These are phyloP conservation scores for Gymnogyps californianus DNA, from an alignment of 2,113 vertebrate species.

Conservation along the genomic window DNA sequence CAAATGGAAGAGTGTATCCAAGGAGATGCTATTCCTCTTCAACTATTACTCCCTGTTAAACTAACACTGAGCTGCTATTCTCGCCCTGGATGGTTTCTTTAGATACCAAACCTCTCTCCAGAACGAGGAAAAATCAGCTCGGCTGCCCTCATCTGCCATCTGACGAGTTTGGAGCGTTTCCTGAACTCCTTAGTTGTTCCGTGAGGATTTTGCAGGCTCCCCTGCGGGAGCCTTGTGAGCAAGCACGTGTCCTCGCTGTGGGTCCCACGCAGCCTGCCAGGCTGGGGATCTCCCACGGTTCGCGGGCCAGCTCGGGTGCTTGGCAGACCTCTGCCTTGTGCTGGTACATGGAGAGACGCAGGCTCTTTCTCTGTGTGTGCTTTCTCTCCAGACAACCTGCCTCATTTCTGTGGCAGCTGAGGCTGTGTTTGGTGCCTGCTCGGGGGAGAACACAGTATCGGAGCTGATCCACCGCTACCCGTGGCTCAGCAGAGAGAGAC, in stretches of 20 bases:
- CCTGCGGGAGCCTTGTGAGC: not conserved
- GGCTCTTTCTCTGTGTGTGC: not conserved
- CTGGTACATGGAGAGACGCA: fast-evolving
- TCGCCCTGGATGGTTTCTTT: not conserved
- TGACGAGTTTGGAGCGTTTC: not conserved
- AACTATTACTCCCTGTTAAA: not conserved
- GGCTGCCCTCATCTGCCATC: not conserved
- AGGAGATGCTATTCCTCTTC: not conserved
- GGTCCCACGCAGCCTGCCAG: not conserved
- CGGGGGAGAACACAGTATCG: fast-evolving
- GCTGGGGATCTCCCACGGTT: not conserved
- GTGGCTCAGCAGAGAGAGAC: not conserved
- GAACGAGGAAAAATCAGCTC: not conserved
- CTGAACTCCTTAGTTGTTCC: not conserved
- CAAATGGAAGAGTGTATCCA: not conserved
- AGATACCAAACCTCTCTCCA: not conserved
- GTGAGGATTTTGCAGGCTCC: not conserved
- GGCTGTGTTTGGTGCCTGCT: not conserved
- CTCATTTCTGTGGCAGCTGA: not conserved
- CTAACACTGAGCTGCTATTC: not conserved
- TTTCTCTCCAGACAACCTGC: not conserved
- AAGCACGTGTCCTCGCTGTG: fast-evolving
- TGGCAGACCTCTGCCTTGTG: not conserved
- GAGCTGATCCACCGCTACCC: not conserved
- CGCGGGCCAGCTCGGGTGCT: fast-evolving